Evolutionary conservation across 2,888 invertebrate species (phyloP), one percentile per base, ranked within the genome.

Genomic region (Oxyteleia sp.): DNA sequence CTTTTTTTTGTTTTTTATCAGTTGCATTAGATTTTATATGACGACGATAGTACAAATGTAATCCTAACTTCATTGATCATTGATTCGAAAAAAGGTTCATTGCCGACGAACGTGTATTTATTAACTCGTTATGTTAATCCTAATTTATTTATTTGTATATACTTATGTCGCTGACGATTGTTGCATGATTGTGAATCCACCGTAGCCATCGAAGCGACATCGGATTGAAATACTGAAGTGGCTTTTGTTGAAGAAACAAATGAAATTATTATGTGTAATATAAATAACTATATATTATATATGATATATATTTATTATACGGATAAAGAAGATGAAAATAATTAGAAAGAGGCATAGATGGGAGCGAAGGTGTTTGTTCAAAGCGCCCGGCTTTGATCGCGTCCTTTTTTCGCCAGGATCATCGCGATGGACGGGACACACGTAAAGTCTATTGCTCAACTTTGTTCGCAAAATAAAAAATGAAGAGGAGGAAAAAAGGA

Each of bases 251-350:
- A 86, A 85, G 84, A 84, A 87, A 90, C 86, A 89, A 91, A 90
- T 88, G 75, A 89, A 91, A 91, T 92, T 91, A 92, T 91, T 88
- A 89, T 88, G 88, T 89, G 90, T 87, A 91, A 89, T 88, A 90
- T 88, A 89, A 88, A 89, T 89, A 89, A 88, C 85, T 84, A 90
- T 90, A 90, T 91, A 88, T 88, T 88, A 88, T 89, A 89, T 88
- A 90, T 87, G 87, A 89, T 89, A 87, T 88, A 87, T 91, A 92
- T 92, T 90, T 92, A 92, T 91, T 91, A 92, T 91, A 92, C 91
- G 87, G n/a, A 91, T 90, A 85, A 87, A 87, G 85, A 85, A 84
- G 85, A 82, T 71, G 64, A 86, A 87, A 90, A 85, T 88, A 91
- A 90, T 88, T 91, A 92, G 89, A 88, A 87, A 41, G 86, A 88